Percentiles rank a stretch among this genome's conserved stretches.
These are phyloP conservation scores for Macquaria ambigua DNA, from an alignment of 2,113 vertebrate species.

Conservation along the genomic window DNA sequence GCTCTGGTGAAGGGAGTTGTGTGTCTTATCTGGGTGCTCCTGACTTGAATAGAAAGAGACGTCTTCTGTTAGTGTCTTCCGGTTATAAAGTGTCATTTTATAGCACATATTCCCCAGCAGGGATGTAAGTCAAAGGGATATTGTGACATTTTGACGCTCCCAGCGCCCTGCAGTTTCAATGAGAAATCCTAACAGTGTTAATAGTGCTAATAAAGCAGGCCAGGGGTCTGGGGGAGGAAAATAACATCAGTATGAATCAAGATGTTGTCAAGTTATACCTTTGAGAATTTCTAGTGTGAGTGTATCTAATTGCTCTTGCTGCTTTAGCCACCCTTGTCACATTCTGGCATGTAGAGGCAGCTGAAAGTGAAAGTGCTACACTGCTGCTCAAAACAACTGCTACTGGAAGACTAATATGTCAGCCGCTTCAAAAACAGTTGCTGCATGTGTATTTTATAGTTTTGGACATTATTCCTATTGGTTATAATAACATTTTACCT, in stretches of 20 bases:
- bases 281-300: conserved; percentile 39
- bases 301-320: conserved; percentile 56
- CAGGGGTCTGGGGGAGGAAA: conserved; percentile 32
- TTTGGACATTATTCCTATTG: not conserved
- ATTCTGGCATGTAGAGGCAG: conserved; percentile 5
- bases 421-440: not conserved
- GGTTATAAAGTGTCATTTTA: conserved; percentile 58
- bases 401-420: conserved; percentile 34
- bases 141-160: conserved; percentile 56
- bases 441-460: not conserved
- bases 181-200: conserved; percentile 34
- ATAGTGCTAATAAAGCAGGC: conserved; percentile 57
- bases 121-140: conserved; percentile 52
- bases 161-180: conserved; percentile 30
- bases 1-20: conserved; percentile 19
- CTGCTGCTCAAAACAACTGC: conserved; percentile 31
- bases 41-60: conserved; percentile 48
- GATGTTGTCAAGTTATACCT: conserved; percentile 55
- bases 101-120: conserved; percentile 34
- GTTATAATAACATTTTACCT: not conserved
- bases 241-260: conserved; percentile 41
- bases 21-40: conserved; percentile 12
- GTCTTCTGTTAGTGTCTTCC: conserved; percentile 37
- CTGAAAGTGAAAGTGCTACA: conserved; percentile 15
- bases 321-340: conserved; percentile 46